Conservation (phyloP, 2,113 vertebrate genomes). For the Haplochromis vanheusdeni region DNA sequence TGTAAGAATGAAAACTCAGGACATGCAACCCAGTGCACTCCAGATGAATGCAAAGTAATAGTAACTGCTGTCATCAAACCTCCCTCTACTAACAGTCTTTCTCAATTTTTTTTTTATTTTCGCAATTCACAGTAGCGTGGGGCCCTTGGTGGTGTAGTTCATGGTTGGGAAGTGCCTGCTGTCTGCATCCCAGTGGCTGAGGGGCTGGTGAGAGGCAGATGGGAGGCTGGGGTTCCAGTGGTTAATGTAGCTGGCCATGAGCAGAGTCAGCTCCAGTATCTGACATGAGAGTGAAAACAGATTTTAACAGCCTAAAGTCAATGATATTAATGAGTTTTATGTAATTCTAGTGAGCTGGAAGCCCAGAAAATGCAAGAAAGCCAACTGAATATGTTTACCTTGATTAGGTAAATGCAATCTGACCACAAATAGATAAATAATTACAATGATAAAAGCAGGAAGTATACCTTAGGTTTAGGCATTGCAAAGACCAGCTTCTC, state of each 20-base stretch:
- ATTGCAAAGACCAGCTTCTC: constrained; percentile 83
- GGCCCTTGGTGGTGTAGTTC: constrained; percentile 79
- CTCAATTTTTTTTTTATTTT: not conserved
- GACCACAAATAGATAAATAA: not conserved
- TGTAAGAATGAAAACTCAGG: not conserved
- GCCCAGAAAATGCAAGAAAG: not conserved
- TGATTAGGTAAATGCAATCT: not conserved
- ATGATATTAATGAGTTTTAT: constrained; percentile 1
- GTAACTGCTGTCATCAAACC: not conserved
- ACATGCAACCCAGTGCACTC: not conserved
- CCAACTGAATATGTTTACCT: not conserved
- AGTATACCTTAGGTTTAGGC: constrained; percentile 78
- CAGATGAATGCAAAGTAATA: not conserved
- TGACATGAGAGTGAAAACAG: constrained; percentile 10
- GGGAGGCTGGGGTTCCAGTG: constrained; percentile 61
- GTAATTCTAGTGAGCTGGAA: not conserved
- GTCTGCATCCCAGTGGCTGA: constrained; percentile 70
- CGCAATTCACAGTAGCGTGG: constrained; percentile 77
- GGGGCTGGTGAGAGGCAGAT: constrained; percentile 32
- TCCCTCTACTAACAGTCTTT: not conserved
- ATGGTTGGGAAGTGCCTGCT: constrained; percentile 72
- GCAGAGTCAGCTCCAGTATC: constrained; percentile 84
- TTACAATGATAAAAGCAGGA: not conserved
- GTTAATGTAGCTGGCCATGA: constrained; percentile 88
- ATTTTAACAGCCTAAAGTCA: not conserved